A percentile compares a stretch with the other conserved stretches of the same genome.
phyloP scores from a whole-genome alignment of 2,888 invertebrate species.

The Microplitis deprimator region DNA sequence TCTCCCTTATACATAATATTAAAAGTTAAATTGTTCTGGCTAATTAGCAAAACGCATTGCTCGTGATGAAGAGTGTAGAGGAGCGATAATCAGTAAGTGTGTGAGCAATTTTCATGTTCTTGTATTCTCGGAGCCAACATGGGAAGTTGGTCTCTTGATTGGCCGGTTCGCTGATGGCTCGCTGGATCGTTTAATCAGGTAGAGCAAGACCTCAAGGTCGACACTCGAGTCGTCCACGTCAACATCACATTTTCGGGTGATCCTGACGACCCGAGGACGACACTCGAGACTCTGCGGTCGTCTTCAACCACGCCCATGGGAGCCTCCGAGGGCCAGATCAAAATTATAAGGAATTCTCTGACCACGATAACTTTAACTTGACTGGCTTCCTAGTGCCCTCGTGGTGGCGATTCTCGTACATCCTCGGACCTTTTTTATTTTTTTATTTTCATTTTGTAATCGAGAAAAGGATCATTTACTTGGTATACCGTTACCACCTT shows the following conservation, averaged over 20 bases:
- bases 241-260: conserved; percentile 15
- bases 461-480: conserved; percentile 24
- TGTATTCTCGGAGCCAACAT: no score
- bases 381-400: conserved; percentile 26
- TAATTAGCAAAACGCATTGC: conserved; percentile 34
- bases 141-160: no score
- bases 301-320: conserved; percentile 22
- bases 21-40: conserved; percentile 22
- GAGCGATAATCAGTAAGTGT: no score
- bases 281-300: conserved; percentile 39
- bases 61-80: background rate
- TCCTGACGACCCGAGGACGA: conserved; percentile 21
- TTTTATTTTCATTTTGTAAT: background rate
- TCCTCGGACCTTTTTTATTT: background rate
- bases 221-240: background rate
- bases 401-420: background rate
- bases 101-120: no score
- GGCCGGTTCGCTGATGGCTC: no score
- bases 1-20: conserved; percentile 16
- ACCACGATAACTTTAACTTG: conserved; percentile 23
- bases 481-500: conserved; percentile 14
- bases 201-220: conserved; percentile 9
- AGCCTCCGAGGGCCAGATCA: conserved; percentile 20
- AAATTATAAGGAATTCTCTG: conserved; percentile 22
- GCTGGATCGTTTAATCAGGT: background rate